Conservation (phyloP, 1,140 invertebrate species). For the Anastrepha ludens region DNA sequence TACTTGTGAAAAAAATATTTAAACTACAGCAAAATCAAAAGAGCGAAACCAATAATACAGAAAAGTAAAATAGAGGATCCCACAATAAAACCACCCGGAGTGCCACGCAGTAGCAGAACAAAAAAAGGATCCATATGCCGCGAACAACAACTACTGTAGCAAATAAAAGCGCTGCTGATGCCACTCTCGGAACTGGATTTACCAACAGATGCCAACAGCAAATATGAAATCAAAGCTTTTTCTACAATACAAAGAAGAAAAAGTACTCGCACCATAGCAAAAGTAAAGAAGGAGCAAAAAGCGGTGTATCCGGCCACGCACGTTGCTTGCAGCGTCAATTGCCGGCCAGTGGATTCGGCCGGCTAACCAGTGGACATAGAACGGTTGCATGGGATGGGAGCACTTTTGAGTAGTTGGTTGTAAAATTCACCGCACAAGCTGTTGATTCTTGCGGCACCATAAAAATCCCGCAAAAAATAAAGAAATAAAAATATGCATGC, state of each 20-base stretch:
- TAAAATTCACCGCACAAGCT: slow-evolving; percentile 74
- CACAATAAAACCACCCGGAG: background rate
- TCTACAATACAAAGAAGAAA: slow-evolving; percentile 22
- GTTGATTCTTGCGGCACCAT: slow-evolving; percentile 73
- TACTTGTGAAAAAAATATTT: background rate
- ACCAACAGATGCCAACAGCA: slow-evolving; percentile 26
- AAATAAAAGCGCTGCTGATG: slow-evolving; percentile 15
- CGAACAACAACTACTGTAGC: background rate
- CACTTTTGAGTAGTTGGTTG: slow-evolving; percentile 64
- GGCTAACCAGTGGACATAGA: slow-evolving; percentile 4
- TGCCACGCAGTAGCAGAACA: too few species aligned
- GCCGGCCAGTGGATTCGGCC: slow-evolving; percentile 26
- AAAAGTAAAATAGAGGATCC: background rate
- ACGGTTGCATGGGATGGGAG: background rate
- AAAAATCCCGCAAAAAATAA: slow-evolving; percentile 68
- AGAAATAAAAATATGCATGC: slow-evolving; percentile 46
- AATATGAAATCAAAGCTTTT: slow-evolving; percentile 43
- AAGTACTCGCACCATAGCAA: background rate
- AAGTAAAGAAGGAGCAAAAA: slow-evolving; percentile 27
- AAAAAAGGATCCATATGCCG: background rate
- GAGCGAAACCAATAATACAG: background rate
- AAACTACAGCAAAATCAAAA: background rate
- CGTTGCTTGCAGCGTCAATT: background rate
- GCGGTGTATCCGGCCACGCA: background rate
- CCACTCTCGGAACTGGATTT: slow-evolving; percentile 5